Evolutionary conservation across 2,113 vertebrate species (phyloP).

Genomic region (Cinclus cinclus): DNA sequence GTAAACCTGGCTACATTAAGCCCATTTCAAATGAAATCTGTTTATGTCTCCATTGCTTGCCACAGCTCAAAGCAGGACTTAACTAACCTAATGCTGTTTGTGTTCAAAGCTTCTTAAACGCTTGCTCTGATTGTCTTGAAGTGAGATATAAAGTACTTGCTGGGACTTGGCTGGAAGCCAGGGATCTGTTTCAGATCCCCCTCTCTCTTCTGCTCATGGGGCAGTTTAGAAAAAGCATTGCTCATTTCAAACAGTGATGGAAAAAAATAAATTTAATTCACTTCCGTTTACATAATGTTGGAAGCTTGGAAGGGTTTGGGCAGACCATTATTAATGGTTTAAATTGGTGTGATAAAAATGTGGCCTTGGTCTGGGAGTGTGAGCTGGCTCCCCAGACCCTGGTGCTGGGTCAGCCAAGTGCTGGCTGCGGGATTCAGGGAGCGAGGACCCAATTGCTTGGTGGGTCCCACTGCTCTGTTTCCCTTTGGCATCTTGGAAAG

Average conservation of each 20-base stretch:
- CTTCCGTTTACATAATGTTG: conserved; percentile 18
- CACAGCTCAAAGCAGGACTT: conserved; percentile 24
- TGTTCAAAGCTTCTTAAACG: conserved; percentile 39
- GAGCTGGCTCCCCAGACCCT: background rate
- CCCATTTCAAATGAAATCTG: conserved; percentile 13
- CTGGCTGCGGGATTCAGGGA: background rate
- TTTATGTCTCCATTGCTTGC: conserved; percentile 11
- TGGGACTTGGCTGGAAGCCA: conserved; percentile 17
- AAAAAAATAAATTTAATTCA: conserved; percentile 39
- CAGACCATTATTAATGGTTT: conserved; percentile 23
- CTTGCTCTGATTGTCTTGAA: background rate
- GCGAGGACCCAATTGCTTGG: background rate
- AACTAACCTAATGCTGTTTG: background rate
- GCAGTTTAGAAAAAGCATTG: background rate
- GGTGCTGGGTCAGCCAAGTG: rapidly evolving
- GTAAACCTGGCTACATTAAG: conserved; percentile 44
- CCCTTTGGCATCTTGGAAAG: background rate
- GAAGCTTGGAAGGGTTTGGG: background rate
- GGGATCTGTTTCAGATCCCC: background rate
- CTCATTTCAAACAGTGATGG: conserved; percentile 35
- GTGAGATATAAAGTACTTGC: background rate
- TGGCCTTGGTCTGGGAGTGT: background rate
- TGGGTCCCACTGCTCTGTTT: background rate
- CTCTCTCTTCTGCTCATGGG: background rate
- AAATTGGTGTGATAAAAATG: background rate